These are phyloP conservation scores for Cepaea hortensis DNA, from an alignment of 2,888 invertebrate genomes.

Conservation along the genomic window DNA sequence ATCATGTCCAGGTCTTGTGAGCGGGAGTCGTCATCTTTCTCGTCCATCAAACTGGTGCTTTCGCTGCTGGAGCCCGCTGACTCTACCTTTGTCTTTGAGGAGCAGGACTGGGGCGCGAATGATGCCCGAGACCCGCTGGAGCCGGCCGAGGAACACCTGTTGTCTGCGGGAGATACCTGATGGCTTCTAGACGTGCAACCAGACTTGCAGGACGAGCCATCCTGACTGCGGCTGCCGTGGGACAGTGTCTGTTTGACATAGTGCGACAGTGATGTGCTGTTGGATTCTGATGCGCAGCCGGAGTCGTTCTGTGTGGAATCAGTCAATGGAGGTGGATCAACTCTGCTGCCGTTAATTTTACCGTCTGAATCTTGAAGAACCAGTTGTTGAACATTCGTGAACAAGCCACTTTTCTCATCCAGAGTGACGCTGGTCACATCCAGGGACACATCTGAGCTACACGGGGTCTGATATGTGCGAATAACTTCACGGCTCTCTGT, in stretches of 20 bases:
- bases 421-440: neutral
- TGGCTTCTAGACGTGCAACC: neutral
- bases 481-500: neutral
- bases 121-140: neutral
- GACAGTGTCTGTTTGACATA: conserved; percentile 4
- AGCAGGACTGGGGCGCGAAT: neutral
- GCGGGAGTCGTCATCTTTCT: neutral
- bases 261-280: conserved; percentile 24
- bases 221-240: conserved; percentile 3
- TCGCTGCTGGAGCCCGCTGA: conserved; percentile 13
- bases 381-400: neutral
- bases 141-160: neutral
- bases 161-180: neutral
- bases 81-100: neutral
- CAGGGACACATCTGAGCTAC: neutral
- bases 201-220: neutral
- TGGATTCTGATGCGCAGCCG: conserved; percentile 2
- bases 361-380: too few species aligned
- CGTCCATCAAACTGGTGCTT: neutral
- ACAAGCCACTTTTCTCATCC: conserved; percentile 23
- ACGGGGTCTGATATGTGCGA: neutral
- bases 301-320: conserved; percentile 1
- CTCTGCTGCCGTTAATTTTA: neutral
- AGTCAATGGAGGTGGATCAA: neutral
- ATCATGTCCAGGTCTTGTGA: conserved; percentile 35